Evolutionary conservation across 2,888 invertebrate genomes (phyloP).

Genomic region (Acanthococcus lagerstroemiae): DNA sequence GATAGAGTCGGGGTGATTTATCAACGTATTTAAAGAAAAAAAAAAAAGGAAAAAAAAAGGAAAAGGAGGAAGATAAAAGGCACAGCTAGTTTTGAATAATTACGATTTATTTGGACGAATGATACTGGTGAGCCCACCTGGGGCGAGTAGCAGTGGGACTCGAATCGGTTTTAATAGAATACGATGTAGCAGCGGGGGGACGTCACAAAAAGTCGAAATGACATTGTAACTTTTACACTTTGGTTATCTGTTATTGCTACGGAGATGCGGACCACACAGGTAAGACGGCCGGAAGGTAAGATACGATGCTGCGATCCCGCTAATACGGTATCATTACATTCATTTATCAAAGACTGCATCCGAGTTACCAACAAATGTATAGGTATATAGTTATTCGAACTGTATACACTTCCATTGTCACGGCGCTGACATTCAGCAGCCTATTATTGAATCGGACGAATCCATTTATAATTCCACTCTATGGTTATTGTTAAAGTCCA

Average conservation of each 20-base stretch:
- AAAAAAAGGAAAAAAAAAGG: no score
- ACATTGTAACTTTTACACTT: constrained; percentile 29
- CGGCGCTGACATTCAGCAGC: constrained; percentile 24
- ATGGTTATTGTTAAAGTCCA: background rate
- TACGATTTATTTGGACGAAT: background rate
- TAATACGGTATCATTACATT: constrained; percentile 28
- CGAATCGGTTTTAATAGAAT: background rate
- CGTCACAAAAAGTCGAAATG: constrained; percentile 23
- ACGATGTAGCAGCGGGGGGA: constrained; percentile 9
- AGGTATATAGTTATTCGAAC: constrained; percentile 12
- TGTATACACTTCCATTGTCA: constrained; percentile 18
- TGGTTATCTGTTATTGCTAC: constrained; percentile 15
- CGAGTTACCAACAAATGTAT: background rate
- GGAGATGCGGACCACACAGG: constrained; percentile 9
- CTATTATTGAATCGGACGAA: constrained; percentile 1
- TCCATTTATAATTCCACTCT: constrained; percentile 19
- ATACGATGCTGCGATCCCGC: background rate
- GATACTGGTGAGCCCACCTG: background rate
- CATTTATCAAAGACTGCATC: constrained; percentile 28
- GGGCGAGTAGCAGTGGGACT: background rate
- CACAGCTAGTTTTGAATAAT: background rate
- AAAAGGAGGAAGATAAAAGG: background rate
- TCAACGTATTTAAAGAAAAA: no score
- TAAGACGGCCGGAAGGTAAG: constrained; percentile 22
- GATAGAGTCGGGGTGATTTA: background rate